Conservation (phyloP, 2,888 invertebrate species). For the Clepsis dumicolana region DNA sequence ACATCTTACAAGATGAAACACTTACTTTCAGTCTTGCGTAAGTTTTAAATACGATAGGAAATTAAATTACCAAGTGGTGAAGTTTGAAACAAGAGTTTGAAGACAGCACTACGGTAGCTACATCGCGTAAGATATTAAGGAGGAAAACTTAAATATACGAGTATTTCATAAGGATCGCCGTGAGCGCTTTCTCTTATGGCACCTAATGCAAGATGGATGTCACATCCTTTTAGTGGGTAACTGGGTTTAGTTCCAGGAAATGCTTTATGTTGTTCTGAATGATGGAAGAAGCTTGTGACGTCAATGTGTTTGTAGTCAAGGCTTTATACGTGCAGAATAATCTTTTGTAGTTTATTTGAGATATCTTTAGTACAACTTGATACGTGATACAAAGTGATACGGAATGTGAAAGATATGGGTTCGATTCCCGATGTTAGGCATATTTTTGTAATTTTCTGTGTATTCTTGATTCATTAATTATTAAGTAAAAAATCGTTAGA, state of each 20-base stretch:
- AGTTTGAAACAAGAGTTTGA: not conserved
- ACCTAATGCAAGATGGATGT: constrained; percentile 20
- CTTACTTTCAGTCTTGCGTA: not conserved
- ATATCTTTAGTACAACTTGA: no score
- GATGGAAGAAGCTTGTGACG: not conserved
- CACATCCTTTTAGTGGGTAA: not conserved
- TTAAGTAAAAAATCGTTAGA: no score
- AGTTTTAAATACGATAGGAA: not conserved
- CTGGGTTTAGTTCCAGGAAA: not conserved
- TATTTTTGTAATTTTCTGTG: no score
- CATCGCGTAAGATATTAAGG: not conserved
- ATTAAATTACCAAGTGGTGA: not conserved
- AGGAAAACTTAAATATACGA: constrained; percentile 31
- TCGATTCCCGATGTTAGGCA: no score
- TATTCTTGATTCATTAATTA: no score
- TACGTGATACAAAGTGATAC: no score
- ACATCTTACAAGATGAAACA: not conserved
- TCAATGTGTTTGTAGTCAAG: not conserved
- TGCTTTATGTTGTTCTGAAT: not conserved
- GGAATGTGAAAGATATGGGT: no score
- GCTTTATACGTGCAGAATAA: not conserved
- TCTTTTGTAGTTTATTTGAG: not conserved
- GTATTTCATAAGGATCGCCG: constrained; percentile 36
- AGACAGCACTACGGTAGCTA: no score
- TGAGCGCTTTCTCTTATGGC: constrained; percentile 31